Percentiles rank a stretch among this genome's conserved stretches.
phyloP scores from a whole-genome alignment of 2,888 invertebrate genomes.

The Dicycla oo region DNA sequence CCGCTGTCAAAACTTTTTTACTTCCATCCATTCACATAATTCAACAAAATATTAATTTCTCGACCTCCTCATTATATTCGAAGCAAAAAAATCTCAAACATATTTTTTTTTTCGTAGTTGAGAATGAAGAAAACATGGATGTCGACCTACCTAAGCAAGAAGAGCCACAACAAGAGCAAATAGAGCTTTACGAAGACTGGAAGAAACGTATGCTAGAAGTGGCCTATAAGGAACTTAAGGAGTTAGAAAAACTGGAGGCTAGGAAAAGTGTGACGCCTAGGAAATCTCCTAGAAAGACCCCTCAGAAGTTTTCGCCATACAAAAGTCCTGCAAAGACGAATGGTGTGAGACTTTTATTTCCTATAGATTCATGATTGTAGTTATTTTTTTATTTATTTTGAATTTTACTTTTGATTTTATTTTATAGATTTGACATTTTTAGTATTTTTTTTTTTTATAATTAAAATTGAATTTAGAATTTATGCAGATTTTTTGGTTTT shows the following conservation, averaged over 20 bases:
- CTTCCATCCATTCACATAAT: background rate
- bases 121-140: conserved; percentile 74
- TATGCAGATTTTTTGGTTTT: background rate
- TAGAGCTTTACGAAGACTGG: conserved; percentile 92
- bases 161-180: conserved; percentile 70
- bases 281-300: conserved; percentile 80
- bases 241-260: conserved; percentile 65
- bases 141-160: conserved; percentile 67
- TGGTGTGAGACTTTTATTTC: conserved; percentile 82
- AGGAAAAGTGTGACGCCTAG: conserved; percentile 69
- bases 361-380: conserved; percentile 68
- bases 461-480: conserved; percentile 19
- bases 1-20: conserved; percentile 88
- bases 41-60: background rate
- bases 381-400: conserved; percentile 13
- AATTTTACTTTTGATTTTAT: conserved; percentile 20
- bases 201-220: conserved; percentile 89
- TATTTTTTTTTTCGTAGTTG: conserved; percentile 65
- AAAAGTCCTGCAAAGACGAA: conserved; percentile 74
- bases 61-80: background rate
- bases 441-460: conserved; percentile 3
- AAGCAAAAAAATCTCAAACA: background rate
- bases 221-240: conserved; percentile 81
- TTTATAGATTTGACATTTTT: conserved; percentile 42
- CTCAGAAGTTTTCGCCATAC: conserved; percentile 81